These are phyloP conservation scores for Parotia lawesii DNA, from an alignment of 2,113 vertebrate species.

Conservation along the genomic window DNA sequence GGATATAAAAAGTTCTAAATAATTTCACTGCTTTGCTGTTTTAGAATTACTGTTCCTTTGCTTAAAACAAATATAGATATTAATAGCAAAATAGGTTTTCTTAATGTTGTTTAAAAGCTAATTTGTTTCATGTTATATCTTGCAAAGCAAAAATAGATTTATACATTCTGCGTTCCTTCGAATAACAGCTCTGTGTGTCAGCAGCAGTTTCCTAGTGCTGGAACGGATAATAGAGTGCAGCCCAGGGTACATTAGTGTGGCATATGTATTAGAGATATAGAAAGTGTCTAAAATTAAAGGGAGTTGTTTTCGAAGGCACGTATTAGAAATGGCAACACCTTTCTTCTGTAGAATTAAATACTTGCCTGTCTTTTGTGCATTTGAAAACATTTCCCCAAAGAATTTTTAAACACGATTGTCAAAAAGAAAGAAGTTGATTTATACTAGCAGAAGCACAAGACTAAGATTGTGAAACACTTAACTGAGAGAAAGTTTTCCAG, in stretches of 20 bases:
- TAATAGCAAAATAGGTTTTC: not conserved
- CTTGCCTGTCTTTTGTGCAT: not conserved
- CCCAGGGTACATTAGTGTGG: not conserved
- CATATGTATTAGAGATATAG: not conserved
- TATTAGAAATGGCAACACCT: not conserved
- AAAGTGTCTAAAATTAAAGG: not conserved
- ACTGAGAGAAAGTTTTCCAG: not conserved
- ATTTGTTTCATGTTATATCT: not conserved
- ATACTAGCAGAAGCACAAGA: not conserved
- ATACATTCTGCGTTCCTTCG: not conserved
- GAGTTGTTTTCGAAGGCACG: fast-evolving
- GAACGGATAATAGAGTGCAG: not conserved
- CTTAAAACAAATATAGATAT: not conserved
- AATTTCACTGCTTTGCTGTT: not conserved
- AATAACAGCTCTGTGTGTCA: not conserved
- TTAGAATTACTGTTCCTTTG: not conserved
- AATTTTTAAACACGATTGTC: not conserved
- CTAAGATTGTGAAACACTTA: not conserved
- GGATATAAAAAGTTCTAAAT: not conserved
- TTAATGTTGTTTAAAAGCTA: not conserved
- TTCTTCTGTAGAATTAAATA: not conserved
- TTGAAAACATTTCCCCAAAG: not conserved
- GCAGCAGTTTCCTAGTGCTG: not conserved
- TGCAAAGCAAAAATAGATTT: not conserved
- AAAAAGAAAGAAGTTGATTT: not conserved